These are phyloP conservation scores for Phaetusa simplex DNA, from an alignment of 2,113 vertebrate genomes.

Conservation along the genomic window DNA sequence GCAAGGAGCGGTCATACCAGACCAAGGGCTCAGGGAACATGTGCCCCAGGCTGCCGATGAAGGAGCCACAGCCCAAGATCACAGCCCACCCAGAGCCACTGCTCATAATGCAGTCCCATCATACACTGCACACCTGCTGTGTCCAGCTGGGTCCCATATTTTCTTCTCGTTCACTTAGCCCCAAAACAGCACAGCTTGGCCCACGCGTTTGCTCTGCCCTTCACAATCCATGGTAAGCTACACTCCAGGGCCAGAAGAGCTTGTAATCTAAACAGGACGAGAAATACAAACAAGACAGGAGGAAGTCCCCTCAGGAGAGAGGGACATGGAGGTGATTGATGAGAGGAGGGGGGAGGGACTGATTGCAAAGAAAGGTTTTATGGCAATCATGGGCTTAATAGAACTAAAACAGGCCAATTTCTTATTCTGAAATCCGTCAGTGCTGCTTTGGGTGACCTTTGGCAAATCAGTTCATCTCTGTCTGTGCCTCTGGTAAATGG, in stretches of 20 bases:
- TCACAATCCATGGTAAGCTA: not conserved
- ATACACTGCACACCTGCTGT: not conserved
- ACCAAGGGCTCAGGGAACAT: not conserved
- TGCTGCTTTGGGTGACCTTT: slow-evolving; percentile 41
- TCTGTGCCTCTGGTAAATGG: slow-evolving; percentile 13
- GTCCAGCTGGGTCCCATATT: no score
- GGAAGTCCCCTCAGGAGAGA: not conserved
- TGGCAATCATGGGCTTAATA: slow-evolving; percentile 37
- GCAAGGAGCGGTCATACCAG: not conserved
- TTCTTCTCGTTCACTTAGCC: not conserved
- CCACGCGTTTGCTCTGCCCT: not conserved
- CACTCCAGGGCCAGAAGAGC: accelerated
- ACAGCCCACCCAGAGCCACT: not conserved
- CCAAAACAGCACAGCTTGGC: not conserved
- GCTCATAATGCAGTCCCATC: not conserved
- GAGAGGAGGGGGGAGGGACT: not conserved
- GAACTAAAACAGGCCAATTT: slow-evolving; percentile 40
- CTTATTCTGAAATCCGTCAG: slow-evolving; percentile 27
- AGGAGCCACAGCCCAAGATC: not conserved
- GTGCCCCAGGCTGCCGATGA: not conserved
- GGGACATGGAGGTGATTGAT: not conserved
- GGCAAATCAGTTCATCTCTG: slow-evolving; percentile 56
- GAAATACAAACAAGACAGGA: slow-evolving; percentile 1
- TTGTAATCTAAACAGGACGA: not conserved
- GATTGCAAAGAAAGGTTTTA: slow-evolving; percentile 8